Evolutionary conservation across 2,888 invertebrate species (phyloP), one percentile per base, ranked within the genome.

Genomic region (Xestoiulus laeticollis): DNA sequence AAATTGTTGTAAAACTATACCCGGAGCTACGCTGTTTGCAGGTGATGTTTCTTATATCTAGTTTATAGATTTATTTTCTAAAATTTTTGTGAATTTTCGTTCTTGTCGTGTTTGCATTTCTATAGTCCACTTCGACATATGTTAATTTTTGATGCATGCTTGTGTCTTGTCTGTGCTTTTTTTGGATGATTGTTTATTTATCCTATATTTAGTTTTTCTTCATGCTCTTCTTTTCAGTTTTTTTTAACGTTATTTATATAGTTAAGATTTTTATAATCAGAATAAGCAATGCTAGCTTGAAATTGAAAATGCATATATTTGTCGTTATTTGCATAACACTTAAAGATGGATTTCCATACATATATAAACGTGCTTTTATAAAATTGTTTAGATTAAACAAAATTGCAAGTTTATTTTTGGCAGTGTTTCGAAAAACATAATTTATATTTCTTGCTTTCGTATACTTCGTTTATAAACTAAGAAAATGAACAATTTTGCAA

Each of bases 1-100:
- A 78, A 78, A 32, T 78, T 78, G 30, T 78, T 30, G 78, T 32
- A 78, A 30, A 30, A 30, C 78, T 78, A 78, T n/a, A 78, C 78
- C 14, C 30, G 78, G 78, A 78, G 78, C 78, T 78, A 78, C 78
- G 78, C 78, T 78, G 78, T 78, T 78, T 30, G 78, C 78, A 78
- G 78, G 78, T 78, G 78, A 78, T 78, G 78, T 78, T 78, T 78
- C 78, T 78, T 30, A 68, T 78, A 14, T 78, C 30, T 32, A 78
- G 78, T 78, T 68, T 5, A n/a, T n/a, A 68, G 26, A 68, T 68
- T 32, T 78, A 30, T 68, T 78, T 30, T 14, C 14, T 16, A 30
- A 68, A 26, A 16, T 68, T 30, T 78, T 4, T 30, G 26, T 78
- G 78, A 14, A 68, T 68, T 78, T 78, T 78, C 26, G 30, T 78